Conservation (phyloP, 2,797 vertebrate species). For the Chrysocyon brachyurus region DNA sequence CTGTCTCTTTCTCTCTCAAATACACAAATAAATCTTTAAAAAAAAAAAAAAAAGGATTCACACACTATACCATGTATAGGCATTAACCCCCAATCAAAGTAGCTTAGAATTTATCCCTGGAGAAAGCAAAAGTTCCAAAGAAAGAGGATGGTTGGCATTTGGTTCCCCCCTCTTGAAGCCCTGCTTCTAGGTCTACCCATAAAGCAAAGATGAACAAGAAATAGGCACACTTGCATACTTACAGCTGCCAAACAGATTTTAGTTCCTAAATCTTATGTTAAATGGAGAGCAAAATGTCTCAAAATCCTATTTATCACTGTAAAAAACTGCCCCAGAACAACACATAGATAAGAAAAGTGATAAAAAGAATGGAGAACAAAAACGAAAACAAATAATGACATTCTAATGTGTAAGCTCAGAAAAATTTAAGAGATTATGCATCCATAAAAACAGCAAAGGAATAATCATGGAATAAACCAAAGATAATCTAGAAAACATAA, state of each 20-base stretch:
- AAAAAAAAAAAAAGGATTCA: not conserved
- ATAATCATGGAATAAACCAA: accelerated
- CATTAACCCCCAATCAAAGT: accelerated
- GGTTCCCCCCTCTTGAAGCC: not conserved
- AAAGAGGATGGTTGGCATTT: not conserved
- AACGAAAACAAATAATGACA: not conserved
- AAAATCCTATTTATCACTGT: not conserved
- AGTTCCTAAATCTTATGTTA: not conserved
- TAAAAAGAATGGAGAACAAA: not conserved
- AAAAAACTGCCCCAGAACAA: not conserved
- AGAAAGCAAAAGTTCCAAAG: not conserved
- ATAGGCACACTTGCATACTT: not conserved
- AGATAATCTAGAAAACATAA: not conserved
- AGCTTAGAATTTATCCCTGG: not conserved
- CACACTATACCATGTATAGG: not conserved
- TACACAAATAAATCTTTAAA: not conserved
- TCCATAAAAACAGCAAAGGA: not conserved
- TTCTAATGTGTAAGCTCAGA: not conserved
- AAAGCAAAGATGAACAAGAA: not conserved
- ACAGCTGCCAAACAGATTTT: not conserved
- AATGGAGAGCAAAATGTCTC: not conserved
- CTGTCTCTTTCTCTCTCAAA: not conserved
- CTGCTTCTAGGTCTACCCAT: not conserved
- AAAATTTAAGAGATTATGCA: not conserved
- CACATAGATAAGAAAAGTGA: not conserved